A percentile compares a stretch with the other conserved stretches of the same genome.
These are phyloP conservation scores for Epistrophella euchroma DNA, from an alignment of 2,888 invertebrate genomes.

Conservation along the genomic window DNA sequence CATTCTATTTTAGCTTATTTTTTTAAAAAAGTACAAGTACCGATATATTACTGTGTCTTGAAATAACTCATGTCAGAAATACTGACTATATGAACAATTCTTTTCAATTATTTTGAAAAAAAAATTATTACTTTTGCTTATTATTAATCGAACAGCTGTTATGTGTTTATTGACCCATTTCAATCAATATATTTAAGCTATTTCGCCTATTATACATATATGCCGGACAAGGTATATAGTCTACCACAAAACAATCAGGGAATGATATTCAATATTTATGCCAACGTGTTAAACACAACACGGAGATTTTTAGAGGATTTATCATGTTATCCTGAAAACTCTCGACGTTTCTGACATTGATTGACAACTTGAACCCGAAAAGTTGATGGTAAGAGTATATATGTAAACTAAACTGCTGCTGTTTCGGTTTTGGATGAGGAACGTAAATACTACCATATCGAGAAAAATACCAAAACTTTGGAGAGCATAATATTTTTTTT, in stretches of 20 bases:
- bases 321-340: slow-evolving; percentile 17
- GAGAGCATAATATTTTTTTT: background rate
- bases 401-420: background rate
- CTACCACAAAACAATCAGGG: background rate
- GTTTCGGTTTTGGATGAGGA: background rate
- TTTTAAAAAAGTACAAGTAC: no score
- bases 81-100: background rate
- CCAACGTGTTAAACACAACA: background rate
- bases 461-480: slow-evolving; percentile 1
- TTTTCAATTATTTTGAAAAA: background rate
- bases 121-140: background rate
- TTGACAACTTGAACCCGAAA: slow-evolving; percentile 12
- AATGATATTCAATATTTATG: slow-evolving; percentile 9
- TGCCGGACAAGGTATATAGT: background rate
- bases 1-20: no score
- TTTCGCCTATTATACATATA: no score
- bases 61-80: no score
- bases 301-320: slow-evolving; percentile 4
- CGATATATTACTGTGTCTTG: no score
- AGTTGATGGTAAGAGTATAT: no score
- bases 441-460: background rate
- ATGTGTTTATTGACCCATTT: background rate
- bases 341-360: slow-evolving; percentile 10
- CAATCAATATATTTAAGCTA: background rate
- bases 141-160: background rate